Conservation (phyloP, 2,113 vertebrate species). For the Urocynchramus pylzowi region DNA sequence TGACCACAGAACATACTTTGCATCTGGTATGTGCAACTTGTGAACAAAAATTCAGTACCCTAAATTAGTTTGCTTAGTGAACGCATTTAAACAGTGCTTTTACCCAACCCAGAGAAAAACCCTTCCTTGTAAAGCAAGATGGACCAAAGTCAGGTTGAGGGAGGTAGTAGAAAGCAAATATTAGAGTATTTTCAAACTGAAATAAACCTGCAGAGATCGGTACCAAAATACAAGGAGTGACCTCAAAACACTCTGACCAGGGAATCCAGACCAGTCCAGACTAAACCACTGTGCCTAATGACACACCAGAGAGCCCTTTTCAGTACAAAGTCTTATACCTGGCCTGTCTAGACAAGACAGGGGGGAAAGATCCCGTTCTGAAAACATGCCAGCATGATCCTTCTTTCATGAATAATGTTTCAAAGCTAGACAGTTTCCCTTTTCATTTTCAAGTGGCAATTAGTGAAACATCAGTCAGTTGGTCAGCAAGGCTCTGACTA, state of each 20-base stretch:
- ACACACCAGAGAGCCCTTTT: slow-evolving; percentile 66
- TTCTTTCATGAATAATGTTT: slow-evolving; percentile 65
- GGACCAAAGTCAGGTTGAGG: neutral
- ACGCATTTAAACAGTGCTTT: neutral
- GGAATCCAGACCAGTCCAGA: slow-evolving; percentile 19
- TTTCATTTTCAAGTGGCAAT: slow-evolving; percentile 72
- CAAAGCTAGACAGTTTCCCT: slow-evolving; percentile 19
- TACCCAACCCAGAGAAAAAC: neutral
- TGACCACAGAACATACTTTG: neutral
- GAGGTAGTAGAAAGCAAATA: neutral
- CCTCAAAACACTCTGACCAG: neutral
- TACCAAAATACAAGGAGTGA: neutral
- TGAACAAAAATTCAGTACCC: neutral
- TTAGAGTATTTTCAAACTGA: neutral
- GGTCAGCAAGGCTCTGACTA: slow-evolving; percentile 29
- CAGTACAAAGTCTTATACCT: slow-evolving; percentile 67
- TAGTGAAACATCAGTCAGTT: slow-evolving; percentile 63
- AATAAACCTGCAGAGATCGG: neutral
- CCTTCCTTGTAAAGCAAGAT: neutral
- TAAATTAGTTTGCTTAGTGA: neutral
- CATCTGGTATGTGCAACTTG: neutral
- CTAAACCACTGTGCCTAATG: slow-evolving; percentile 42
- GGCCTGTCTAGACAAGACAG: slow-evolving; percentile 71
- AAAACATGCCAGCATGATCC: slow-evolving; percentile 67
- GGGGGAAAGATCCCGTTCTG: slow-evolving; percentile 46